Evolutionary conservation across 2,113 vertebrate genomes (phyloP).

Genomic region (Lipophrys pholis): DNA sequence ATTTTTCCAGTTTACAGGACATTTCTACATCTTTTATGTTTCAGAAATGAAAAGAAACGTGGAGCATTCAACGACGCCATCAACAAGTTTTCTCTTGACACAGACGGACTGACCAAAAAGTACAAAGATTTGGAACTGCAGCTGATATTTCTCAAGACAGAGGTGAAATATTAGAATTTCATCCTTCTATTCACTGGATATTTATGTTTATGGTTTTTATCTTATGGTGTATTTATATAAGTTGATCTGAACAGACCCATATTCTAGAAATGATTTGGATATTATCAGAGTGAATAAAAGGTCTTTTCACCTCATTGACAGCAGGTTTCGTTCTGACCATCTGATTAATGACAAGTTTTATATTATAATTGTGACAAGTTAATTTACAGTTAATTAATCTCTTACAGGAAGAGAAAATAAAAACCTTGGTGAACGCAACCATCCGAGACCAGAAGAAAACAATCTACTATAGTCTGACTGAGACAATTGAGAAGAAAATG

Average conservation of each 20-base stretch:
- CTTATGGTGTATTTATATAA: too few species aligned
- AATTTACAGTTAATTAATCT: too few species aligned
- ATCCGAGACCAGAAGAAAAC: conserved; percentile 45
- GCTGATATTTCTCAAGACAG: conserved; percentile 35
- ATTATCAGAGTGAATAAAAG: too few species aligned
- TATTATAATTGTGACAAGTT: too few species aligned
- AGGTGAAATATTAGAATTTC: background rate
- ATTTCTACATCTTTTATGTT: too few species aligned
- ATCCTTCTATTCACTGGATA: background rate
- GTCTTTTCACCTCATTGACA: too few species aligned
- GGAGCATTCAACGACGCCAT: conserved; percentile 34
- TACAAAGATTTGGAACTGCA: conserved; percentile 25
- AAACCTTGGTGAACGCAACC: background rate
- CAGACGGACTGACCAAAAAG: background rate
- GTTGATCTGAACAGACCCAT: too few species aligned
- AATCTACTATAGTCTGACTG: conserved; percentile 47
- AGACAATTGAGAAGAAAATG: conserved; percentile 38
- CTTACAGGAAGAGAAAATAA: conserved; percentile 12
- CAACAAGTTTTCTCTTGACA: conserved; percentile 39
- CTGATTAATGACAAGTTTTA: too few species aligned
- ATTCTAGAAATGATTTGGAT: too few species aligned
- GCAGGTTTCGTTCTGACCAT: background rate
- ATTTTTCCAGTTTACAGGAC: too few species aligned
- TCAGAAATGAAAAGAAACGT: conserved; percentile 46
- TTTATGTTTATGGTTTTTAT: too few species aligned